Evolutionary conservation across 2,888 invertebrate species (phyloP), one percentile per base, ranked within the genome.

Genomic region (Aspidiotus destructor): DNA sequence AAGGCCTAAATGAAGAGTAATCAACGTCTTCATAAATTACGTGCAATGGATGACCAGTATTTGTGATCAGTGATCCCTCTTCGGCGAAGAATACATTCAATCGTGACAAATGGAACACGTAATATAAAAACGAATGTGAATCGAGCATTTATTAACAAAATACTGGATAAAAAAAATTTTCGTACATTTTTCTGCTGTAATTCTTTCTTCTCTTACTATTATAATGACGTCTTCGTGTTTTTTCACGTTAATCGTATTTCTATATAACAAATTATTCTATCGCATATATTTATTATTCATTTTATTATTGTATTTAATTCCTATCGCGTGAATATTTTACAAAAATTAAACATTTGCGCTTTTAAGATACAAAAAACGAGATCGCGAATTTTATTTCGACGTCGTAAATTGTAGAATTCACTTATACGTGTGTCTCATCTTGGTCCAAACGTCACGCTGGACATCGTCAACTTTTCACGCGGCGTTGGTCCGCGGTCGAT

Each of bases 61-160:
- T 28, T 28, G 5, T 28, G 5, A 28, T 28, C 5, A 28, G 5
- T 28, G 5, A 28, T 28, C 5, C 1, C 5, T 28, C 28, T 28
- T 28, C 28, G 28, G 28, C 28, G 1, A 28, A 28, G 28, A 28
- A 28, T 5, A 28, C 28, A 5, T 28, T 28, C 28, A 3, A 28
- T 28, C 28, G 28, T 28, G 5, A 28, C 1, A 28, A 28, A 28
- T 28, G 28, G 28, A 28, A 28, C 28, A 55, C 52, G 41, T 44
- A 44, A 17, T 58, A n/a, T 41, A 15, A 44, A 15, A 57, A 57
- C 42, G 8, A 52, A 44, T 58, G 8, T 41, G 40, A 53, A 40
- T 62, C 17, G 65, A 65, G 65, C 65, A 65, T 65, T 65, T 65
- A 65, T 65, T 65, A 65, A 65, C 65, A 57, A 28, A 28, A 65